Evolutionary conservation across 2,888 invertebrate species (phyloP).

Genomic region (Boloria selene): DNA sequence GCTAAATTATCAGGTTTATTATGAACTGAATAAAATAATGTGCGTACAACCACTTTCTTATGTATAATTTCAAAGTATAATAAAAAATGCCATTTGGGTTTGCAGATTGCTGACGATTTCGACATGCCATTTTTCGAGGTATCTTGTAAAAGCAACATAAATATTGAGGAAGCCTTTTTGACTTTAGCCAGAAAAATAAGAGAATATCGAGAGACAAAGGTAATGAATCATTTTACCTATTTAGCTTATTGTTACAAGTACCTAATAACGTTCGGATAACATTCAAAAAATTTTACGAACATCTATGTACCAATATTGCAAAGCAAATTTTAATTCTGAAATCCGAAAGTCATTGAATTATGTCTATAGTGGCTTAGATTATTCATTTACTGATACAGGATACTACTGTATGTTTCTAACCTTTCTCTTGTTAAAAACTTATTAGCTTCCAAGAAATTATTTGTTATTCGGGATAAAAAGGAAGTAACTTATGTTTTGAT

Average conservation of each 20-base stretch:
- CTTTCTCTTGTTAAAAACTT: no score
- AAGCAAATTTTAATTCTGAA: no score
- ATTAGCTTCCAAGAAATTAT: no score
- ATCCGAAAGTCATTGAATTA: no score
- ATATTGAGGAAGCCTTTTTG: conserved; percentile 92
- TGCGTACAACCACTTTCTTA: neutral
- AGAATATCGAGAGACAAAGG: conserved; percentile 89
- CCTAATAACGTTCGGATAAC: no score
- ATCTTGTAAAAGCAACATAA: conserved; percentile 92
- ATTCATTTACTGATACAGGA: no score
- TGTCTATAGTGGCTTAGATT: no score
- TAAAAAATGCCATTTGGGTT: conserved; percentile 3
- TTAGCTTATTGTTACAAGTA: no score
- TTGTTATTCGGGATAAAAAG: neutral
- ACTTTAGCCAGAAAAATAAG: conserved; percentile 91
- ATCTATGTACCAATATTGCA: no score
- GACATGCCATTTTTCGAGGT: conserved; percentile 95
- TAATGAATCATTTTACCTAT: conserved; percentile 49
- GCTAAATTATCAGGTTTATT: neutral
- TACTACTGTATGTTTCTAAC: no score
- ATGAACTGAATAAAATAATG: no score
- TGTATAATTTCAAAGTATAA: neutral
- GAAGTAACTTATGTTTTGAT: conserved; percentile 49
- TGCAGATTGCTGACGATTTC: conserved; percentile 91
- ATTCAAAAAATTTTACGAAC: no score